Evolutionary conservation across 2,797 vertebrate genomes (phyloP), one percentile per base, ranked within the genome.

Genomic region (Melopsittacus undulatus): DNA sequence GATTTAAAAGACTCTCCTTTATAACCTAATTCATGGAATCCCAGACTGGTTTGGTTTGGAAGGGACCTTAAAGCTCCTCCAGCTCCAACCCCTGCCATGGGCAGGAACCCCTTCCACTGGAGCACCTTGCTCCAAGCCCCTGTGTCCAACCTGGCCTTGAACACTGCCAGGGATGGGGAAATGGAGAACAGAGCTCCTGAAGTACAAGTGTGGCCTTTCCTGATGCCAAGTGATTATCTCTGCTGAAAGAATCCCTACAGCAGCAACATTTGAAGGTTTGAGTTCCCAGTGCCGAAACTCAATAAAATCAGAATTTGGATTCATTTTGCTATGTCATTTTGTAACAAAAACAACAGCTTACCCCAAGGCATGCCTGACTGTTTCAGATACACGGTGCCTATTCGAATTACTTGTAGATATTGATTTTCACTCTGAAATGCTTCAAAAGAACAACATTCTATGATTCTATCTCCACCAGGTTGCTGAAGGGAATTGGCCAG

Each of bases 111-210:
- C 54, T 57, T 57, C 54, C 32, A 56, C 43, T 15, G 0, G 54
- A 56, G 54, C 54, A 56, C 32, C 3, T n/a, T 56, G 32, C 20
- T 56, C 54, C 54, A 56, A n/a, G 54, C 54, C 32, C 12, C 32
- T 56, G 19, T 43, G 17, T 43, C 42, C 42, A 43, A 43, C 42
- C 42, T 43, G 42, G 42, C 42, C 42, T 42, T 42, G 42, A 42
- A 17, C 42, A 42, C 42, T 42, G 42, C 42, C 42, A 42, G 42
- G 42, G 42, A 40, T 40, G 40, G 40, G 40, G 13, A 80, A 66
- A 88, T 61, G 70, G 82, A 94, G 79, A 78, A 29, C 18, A n/a
- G 42, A 76, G 67, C 27, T 83, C 38, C 59, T 59, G 48, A 54
- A 77, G 38, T 4, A 13, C 26, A 56, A 64, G 22, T 2, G 16